Evolutionary conservation across 2,888 invertebrate genomes (phyloP), one percentile per base, ranked within the genome.

Genomic region (Tipula confusa): DNA sequence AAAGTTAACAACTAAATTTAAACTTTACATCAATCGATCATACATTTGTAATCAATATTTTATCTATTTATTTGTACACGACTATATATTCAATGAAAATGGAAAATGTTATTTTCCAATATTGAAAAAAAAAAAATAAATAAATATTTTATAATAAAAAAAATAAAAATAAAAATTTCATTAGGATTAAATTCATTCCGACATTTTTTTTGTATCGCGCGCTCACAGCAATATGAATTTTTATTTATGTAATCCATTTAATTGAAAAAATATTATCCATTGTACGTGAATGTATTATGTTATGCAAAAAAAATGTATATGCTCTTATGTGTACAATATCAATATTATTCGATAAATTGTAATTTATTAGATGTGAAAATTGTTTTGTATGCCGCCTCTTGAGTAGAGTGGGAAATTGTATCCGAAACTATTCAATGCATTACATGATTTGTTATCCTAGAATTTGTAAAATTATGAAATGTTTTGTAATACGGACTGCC

Each of bases 241-340:
- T 24, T 9, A 24, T 64, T 64, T 64, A 13, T 64, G 18, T 64
- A 64, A 64, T 64, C 64, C 24, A 64, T 24, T 24, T 24, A 64
- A 64, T 64, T 64, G 64, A 11, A 64, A 64, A n/a, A 64, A 64
- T 64, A 64, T 64, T 64, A 64, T 64, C 64, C 64, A 64, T 24
- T 5, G 9, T 64, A 64, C 64, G 24, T 64, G 64, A 9, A 64
- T 24, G 24, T 64, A 64, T 9, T 9, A 64, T 64, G 7, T 64
- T 13, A 24, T 64, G 24, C 24, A 64, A n/a, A n/a, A n/a, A n/a
- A n/a, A n/a, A n/a, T n/a, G n/a, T 64, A 18, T 6, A 48, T 9
- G 48, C 18, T 48, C 18, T 18, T 15, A 7, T 15, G 18, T 48
- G 18, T 18, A 18, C 33, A 9, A 11, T 33, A 3, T 33, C 6